phyloP scores from a whole-genome alignment of 2,113 vertebrate species.

The Menidia beryllina region DNA sequence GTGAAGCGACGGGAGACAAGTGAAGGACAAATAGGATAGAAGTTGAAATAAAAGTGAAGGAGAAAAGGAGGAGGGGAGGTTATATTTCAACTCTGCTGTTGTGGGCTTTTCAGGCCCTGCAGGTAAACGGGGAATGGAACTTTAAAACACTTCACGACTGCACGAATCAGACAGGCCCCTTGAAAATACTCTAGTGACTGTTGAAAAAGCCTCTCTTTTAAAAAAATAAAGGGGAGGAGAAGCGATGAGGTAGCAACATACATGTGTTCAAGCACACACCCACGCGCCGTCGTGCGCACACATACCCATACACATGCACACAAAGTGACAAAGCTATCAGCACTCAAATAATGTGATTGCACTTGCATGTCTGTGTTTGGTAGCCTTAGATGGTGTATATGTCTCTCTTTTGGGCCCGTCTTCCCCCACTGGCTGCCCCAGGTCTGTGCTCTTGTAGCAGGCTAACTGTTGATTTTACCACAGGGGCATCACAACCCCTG shows the following conservation, averaged over 20 bases:
- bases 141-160: conserved; percentile 73
- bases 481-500: conserved; percentile 62
- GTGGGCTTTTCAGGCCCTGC: conserved; percentile 51
- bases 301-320: conserved; percentile 2
- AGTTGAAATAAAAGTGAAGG: conserved; percentile 57
- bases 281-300: conserved; percentile 21
- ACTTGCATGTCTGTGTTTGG: conserved; percentile 45
- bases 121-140: conserved; percentile 64
- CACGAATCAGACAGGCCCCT: conserved; percentile 70
- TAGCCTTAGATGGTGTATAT: conserved; percentile 39
- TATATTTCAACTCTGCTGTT: conserved; percentile 47
- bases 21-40: conserved; percentile 66
- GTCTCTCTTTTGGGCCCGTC: conserved; percentile 49
- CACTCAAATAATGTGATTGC: conserved; percentile 4
- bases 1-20: conserved; percentile 42
- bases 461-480: conserved; percentile 80
- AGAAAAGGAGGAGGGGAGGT: conserved; percentile 5
- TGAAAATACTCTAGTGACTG: conserved; percentile 67
- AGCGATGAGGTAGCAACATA: conserved; percentile 47
- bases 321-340: too few species aligned
- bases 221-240: conserved; percentile 72
- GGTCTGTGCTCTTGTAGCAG: conserved; percentile 13
- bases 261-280: conserved; percentile 58
- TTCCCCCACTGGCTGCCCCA: conserved; percentile 1
- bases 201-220: conserved; percentile 68